These are phyloP conservation scores for Notarius quadriscutis DNA, from an alignment of 2,113 vertebrate species.

Conservation along the genomic window DNA sequence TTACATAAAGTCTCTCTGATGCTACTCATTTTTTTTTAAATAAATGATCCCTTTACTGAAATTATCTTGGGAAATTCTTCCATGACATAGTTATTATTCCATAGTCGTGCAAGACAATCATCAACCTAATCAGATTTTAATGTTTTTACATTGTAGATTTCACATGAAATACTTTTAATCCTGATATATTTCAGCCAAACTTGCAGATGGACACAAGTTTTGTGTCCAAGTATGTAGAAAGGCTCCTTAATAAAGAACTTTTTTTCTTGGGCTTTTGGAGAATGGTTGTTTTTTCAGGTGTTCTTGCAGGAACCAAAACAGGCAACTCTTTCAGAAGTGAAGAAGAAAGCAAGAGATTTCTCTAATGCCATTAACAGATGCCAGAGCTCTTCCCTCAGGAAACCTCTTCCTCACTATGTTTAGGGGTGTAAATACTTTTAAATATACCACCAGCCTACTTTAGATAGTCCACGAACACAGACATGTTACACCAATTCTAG, in stretches of 20 bases:
- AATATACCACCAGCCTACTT: not conserved
- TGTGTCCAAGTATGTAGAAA: not conserved
- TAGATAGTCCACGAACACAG: not conserved
- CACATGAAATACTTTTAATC: not conserved
- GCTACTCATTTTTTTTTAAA: not conserved
- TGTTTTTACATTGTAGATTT: not conserved
- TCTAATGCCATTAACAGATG: slow-evolving; percentile 53
- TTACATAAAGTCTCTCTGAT: not conserved
- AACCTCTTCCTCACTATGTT: not conserved
- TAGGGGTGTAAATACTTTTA: slow-evolving; percentile 7
- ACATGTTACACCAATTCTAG: not conserved
- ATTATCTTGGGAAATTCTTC: not conserved
- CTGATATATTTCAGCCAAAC: not conserved
- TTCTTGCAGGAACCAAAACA: slow-evolving; percentile 16
- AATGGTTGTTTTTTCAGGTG: slow-evolving; percentile 14
- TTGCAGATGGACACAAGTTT: not conserved
- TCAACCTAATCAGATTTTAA: not conserved
- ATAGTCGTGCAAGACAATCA: not conserved
- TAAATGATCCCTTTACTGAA: not conserved
- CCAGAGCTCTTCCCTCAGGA: slow-evolving; percentile 24
- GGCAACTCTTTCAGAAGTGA: slow-evolving; percentile 8
- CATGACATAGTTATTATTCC: not conserved
- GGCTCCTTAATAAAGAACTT: not conserved
- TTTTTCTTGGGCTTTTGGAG: not conserved
- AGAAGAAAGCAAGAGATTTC: slow-evolving; percentile 9